Evolutionary conservation across 1,140 invertebrate genomes (phyloP).

Genomic region (Meloidogyne floridensis): DNA sequence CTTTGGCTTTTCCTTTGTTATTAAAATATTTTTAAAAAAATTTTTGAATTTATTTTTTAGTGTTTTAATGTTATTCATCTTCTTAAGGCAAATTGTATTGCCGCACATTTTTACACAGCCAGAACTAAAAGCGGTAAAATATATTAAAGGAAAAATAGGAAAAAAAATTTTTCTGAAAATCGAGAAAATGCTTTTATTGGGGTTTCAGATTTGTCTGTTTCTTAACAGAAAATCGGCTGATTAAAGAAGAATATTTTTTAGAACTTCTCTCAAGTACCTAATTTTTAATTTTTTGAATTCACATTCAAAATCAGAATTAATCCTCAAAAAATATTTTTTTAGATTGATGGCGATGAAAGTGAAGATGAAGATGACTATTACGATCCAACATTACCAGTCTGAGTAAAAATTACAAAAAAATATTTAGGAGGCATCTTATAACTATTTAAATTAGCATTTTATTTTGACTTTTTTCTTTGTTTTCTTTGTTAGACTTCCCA

Average conservation of each 20-base stretch:
- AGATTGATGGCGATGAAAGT: slow-evolving; percentile 56
- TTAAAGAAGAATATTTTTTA: too few species aligned
- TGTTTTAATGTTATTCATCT: slow-evolving; percentile 60
- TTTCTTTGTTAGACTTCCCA: neutral
- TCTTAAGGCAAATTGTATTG: slow-evolving; percentile 52
- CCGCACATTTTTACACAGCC: slow-evolving; percentile 56
- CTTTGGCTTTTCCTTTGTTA: slow-evolving; percentile 57
- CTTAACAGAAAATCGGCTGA: too few species aligned
- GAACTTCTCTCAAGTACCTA: too few species aligned
- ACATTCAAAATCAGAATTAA: neutral
- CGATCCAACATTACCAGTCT: slow-evolving; percentile 36
- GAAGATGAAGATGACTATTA: slow-evolving; percentile 59
- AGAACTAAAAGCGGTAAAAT: slow-evolving; percentile 57
- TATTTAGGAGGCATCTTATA: neutral
- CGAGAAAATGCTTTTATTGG: too few species aligned
- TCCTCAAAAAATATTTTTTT: slow-evolving; percentile 29
- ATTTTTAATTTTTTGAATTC: neutral
- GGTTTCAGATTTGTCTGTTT: too few species aligned
- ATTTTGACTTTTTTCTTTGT: neutral
- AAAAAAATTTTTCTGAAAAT: too few species aligned
- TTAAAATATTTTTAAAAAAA: neutral
- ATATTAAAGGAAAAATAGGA: too few species aligned
- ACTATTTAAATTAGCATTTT: neutral
- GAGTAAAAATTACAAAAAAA: slow-evolving; percentile 47
- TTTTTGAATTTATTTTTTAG: slow-evolving; percentile 7